phyloP scores from a whole-genome alignment of 2,113 vertebrate species.

The Orcinus orca region DNA sequence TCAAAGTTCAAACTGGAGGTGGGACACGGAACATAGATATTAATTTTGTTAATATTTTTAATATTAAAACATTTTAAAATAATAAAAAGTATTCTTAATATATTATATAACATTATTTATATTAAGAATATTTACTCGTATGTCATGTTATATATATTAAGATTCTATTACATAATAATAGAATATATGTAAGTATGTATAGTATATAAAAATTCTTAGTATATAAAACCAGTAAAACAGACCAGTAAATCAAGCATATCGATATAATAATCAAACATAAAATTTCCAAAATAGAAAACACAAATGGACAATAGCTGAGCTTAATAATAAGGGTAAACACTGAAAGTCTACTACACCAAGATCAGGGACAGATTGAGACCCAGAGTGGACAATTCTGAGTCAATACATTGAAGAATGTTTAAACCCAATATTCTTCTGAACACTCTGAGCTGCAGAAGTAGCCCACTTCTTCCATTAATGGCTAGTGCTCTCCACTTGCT shows the following conservation, averaged over 20 bases:
- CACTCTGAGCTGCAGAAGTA: neutral
- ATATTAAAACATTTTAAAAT: neutral
- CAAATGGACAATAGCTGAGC: neutral
- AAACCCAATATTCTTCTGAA: neutral
- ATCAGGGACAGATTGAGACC: neutral
- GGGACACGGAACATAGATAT: neutral
- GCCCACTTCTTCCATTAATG: neutral
- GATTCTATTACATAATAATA: neutral
- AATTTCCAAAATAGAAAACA: neutral
- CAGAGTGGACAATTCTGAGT: neutral
- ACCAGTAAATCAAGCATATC: neutral
- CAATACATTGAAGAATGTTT: neutral
- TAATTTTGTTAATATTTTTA: neutral
- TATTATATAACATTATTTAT: neutral
- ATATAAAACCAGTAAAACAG: neutral
- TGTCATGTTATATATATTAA: neutral
- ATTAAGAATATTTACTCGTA: neutral
- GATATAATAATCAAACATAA: neutral
- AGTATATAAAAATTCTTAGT: neutral
- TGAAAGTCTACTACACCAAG: neutral
- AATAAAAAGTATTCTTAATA: neutral
- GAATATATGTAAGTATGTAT: neutral
- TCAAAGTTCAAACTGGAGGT: neutral
- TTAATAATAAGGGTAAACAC: neutral
- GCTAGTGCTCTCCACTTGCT: accelerated